These are phyloP conservation scores for Brachionichthys hirsutus DNA, from an alignment of 2,113 vertebrate species.

Conservation along the genomic window DNA sequence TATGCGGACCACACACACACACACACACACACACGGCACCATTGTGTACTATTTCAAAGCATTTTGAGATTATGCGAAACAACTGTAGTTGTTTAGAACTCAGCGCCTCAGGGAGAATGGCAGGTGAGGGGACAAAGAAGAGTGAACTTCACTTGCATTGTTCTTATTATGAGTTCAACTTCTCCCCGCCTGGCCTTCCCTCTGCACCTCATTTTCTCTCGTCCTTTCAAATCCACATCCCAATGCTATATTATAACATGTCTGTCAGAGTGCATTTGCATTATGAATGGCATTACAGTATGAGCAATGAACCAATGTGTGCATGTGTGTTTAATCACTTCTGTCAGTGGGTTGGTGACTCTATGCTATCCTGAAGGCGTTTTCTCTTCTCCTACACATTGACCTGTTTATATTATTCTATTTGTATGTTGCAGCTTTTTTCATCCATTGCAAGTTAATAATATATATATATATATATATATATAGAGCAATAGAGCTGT, in stretches of 20 bases:
- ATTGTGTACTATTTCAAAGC: not conserved
- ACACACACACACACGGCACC: conserved; percentile 9
- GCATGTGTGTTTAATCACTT: not conserved
- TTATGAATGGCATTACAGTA: not conserved
- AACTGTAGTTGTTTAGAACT: not conserved
- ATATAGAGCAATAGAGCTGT: too few relatives aligned
- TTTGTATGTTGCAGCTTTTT: too few relatives aligned
- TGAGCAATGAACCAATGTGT: not conserved
- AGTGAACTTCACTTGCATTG: not conserved
- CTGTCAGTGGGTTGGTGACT: too few relatives aligned
- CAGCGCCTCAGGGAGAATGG: not conserved
- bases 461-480: too few relatives aligned
- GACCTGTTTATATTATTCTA: too few relatives aligned
- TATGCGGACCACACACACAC: conserved; percentile 20
- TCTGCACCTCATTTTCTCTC: not conserved
- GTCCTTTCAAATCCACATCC: not conserved
- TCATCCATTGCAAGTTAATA: too few relatives aligned
- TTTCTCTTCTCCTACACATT: too few relatives aligned
- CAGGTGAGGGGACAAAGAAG: not conserved
- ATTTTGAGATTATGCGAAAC: conserved; percentile 7
- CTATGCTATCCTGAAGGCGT: too few relatives aligned
- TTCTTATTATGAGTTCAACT: not conserved
- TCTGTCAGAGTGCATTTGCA: not conserved
- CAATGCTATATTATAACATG: conserved; percentile 3
- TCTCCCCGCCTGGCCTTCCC: not conserved